Percentiles rank a stretch among this genome's conserved stretches.
phyloP scores from a whole-genome alignment of 2,888 invertebrate genomes.

The Reticulitermes lucifugus region DNA sequence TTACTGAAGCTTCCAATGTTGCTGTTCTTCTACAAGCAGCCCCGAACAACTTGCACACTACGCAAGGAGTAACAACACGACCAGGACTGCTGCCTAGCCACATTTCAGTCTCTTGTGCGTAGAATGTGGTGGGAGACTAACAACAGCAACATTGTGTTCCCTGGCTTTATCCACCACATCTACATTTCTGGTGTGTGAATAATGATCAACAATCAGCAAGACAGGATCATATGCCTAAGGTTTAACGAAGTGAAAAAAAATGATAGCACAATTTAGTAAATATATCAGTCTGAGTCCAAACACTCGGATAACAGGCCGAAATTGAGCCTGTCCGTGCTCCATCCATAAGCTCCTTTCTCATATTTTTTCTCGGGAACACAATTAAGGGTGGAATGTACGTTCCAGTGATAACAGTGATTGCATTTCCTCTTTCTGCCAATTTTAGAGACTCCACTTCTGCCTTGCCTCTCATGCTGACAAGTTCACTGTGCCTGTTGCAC shows the following conservation, averaged over 20 bases:
- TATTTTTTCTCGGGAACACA: conserved; percentile 38
- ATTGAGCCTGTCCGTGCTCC: conserved; percentile 34
- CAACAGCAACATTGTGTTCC: conserved; percentile 47
- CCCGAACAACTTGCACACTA: conserved; percentile 10
- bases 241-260: conserved; percentile 12
- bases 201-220: conserved; percentile 34
- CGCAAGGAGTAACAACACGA: conserved; percentile 10
- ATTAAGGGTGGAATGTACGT: conserved; percentile 34
- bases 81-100: conserved; percentile 13
- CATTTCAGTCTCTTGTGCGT: conserved; percentile 18
- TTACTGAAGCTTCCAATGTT: too few species aligned
- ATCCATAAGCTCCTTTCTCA: conserved; percentile 45
- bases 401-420: conserved; percentile 34
- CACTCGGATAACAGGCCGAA: conserved; percentile 36
- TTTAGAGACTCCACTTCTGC: conserved; percentile 31
- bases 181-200: conserved; percentile 30
- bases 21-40: conserved; percentile 32
- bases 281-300: conserved; percentile 28
- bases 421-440: conserved; percentile 6
- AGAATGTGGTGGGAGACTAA: conserved; percentile 52
- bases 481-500: neutral
- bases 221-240: conserved; percentile 29
- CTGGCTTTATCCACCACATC: conserved; percentile 49
- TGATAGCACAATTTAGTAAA: conserved; percentile 36
- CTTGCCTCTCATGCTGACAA: conserved; percentile 19